These are phyloP conservation scores for Leptopilina boulardi DNA, from an alignment of 1,140 invertebrate species.

Conservation along the genomic window DNA sequence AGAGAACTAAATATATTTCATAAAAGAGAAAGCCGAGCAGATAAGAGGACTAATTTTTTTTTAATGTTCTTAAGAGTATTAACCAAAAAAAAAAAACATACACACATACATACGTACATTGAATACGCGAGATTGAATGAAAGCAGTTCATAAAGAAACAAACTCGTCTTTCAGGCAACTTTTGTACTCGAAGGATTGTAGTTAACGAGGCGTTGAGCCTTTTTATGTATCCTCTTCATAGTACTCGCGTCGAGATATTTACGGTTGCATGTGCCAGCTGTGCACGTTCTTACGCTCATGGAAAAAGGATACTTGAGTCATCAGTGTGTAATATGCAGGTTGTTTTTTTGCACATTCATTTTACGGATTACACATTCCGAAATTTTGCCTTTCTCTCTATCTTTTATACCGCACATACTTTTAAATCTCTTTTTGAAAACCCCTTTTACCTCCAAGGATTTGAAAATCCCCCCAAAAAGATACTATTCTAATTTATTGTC, in stretches of 20 bases:
- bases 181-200: constrained; percentile 24
- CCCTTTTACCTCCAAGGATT: neutral
- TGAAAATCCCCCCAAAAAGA: neutral
- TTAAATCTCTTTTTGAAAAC: neutral
- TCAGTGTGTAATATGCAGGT: constrained; percentile 15
- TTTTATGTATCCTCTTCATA: constrained; percentile 30
- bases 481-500: too few relatives aligned
- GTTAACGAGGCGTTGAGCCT: constrained; percentile 28
- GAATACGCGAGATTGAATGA: constrained; percentile 15
- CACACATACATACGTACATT: too few relatives aligned
- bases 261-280: constrained; percentile 26
- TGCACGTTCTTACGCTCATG: constrained; percentile 12
- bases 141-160: constrained; percentile 28
- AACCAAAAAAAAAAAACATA: neutral
- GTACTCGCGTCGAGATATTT: constrained; percentile 4
- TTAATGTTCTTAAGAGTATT: neutral
- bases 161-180: constrained; percentile 22
- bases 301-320: constrained; percentile 13
- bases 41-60: neutral
- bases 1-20: neutral
- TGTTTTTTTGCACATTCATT: neutral
- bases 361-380: constrained; percentile 14
- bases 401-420: neutral
- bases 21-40: neutral
- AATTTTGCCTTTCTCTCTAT: neutral